Percentiles rank a stretch among this genome's conserved stretches.
These are phyloP conservation scores for Pagrus major DNA, from an alignment of 2,113 vertebrate species.

Conservation along the genomic window DNA sequence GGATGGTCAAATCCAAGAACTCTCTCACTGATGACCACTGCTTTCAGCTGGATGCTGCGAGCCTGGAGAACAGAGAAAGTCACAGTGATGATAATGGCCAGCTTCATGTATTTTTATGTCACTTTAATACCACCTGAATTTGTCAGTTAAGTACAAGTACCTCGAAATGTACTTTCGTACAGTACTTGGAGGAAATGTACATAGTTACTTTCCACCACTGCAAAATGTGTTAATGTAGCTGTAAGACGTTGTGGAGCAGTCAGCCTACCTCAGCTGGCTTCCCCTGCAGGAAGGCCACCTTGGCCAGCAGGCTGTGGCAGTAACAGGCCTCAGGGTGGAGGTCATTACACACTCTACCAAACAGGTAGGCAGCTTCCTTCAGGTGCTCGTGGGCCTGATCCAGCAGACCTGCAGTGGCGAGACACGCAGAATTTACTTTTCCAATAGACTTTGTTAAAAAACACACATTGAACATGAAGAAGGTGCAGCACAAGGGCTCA, in stretches of 20 bases:
- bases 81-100: not conserved
- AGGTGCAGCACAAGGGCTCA: too few relatives aligned
- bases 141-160: too few relatives aligned
- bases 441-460: conserved; percentile 3
- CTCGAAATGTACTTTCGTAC: not conserved
- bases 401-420: conserved; percentile 78
- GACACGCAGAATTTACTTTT: not conserved
- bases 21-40: conserved; percentile 87
- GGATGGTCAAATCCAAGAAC: conserved; percentile 87
- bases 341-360: conserved; percentile 83
- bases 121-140: too few relatives aligned
- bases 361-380: conserved; percentile 85
- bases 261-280: conserved; percentile 77
- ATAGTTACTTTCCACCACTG: accelerated
- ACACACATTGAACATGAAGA: not conserved
- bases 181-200: not conserved
- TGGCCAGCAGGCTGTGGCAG: conserved; percentile 84
- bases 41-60: conserved; percentile 85
- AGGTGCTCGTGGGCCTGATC: conserved; percentile 83
- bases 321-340: conserved; percentile 84
- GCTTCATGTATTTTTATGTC: too few relatives aligned
- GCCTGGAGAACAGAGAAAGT: conserved; percentile 75
- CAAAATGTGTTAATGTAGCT: not conserved
- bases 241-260: not conserved
- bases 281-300: conserved; percentile 82